phyloP scores from a whole-genome alignment of 2,888 invertebrate species.

The Caenorhabditis panamensis region DNA sequence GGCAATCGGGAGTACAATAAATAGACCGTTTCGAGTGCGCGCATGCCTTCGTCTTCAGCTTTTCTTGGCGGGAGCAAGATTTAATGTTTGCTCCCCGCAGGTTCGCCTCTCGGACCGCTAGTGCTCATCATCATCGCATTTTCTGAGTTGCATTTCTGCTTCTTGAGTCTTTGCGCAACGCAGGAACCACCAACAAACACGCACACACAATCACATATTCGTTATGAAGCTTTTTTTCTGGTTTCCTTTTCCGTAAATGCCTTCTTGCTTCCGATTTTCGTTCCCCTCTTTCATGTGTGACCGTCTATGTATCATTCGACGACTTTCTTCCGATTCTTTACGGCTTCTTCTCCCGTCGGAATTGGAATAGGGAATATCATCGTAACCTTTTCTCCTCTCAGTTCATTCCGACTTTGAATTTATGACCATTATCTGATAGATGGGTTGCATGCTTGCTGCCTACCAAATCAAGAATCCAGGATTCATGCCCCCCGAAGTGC shows the following conservation, averaged over 20 bases:
- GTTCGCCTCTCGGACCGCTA: constrained; percentile 35
- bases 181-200: constrained; percentile 48
- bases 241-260: constrained; percentile 16
- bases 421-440: neutral
- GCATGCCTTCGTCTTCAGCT: constrained; percentile 55
- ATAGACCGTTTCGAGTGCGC: constrained; percentile 55
- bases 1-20: constrained; percentile 54
- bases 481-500: constrained; percentile 16
- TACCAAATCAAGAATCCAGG: neutral
- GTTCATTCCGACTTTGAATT: neutral
- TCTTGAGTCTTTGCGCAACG: constrained; percentile 53
- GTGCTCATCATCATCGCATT: constrained; percentile 51
- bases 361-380: neutral
- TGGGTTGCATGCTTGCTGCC: neutral
- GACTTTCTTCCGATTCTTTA: constrained; percentile 30
- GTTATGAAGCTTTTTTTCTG: constrained; percentile 48
- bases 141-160: constrained; percentile 52
- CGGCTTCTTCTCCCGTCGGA: neutral
- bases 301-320: constrained; percentile 8
- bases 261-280: constrained; percentile 13
- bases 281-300: constrained; percentile 5
- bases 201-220: constrained; percentile 50
- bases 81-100: constrained; percentile 50
- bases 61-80: constrained; percentile 52
- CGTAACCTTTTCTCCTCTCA: neutral